Evolutionary conservation across 2,888 invertebrate genomes (phyloP).

Genomic region (Brenthis hecate): DNA sequence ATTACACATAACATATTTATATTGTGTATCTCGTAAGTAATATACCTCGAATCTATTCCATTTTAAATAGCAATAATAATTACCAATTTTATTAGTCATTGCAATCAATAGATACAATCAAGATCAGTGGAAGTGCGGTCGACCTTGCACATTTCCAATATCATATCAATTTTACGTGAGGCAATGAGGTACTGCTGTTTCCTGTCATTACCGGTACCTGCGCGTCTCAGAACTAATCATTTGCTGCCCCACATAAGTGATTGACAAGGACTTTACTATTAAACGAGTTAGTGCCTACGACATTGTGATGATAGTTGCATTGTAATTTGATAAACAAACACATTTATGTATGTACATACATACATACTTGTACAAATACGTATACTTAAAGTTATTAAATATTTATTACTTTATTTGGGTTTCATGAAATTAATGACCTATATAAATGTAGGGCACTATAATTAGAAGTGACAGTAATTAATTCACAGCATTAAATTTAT

Average conservation of each 20-base stretch:
- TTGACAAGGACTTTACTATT: constrained; percentile 32
- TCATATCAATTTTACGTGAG: constrained; percentile 59
- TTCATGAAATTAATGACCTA: too few relatives aligned
- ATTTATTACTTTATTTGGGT: too few relatives aligned
- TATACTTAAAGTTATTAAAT: too few relatives aligned
- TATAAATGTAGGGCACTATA: too few relatives aligned
- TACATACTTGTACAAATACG: too few relatives aligned
- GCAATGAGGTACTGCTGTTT: constrained; percentile 48
- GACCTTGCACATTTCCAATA: constrained; percentile 42
- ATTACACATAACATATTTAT: too few relatives aligned
- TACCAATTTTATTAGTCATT: constrained; percentile 9
- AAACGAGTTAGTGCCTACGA: constrained; percentile 5
- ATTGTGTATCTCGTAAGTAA: too few relatives aligned
- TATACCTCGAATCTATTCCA: constrained; percentile 5
- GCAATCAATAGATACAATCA: constrained; percentile 28
- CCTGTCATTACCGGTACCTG: constrained; percentile 59
- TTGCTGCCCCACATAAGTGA: constrained; percentile 40
- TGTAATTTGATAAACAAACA: not conserved
- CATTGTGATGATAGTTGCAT: constrained; percentile 8
- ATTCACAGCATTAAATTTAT: too few relatives aligned
- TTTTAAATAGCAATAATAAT: constrained; percentile 11
- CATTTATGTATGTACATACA: not conserved
- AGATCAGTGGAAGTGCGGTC: constrained; percentile 32
- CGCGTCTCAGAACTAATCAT: constrained; percentile 38
- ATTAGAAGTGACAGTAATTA: too few relatives aligned